These are phyloP conservation scores for Drymonia ruficornis DNA, from an alignment of 2,888 invertebrate species.

Conservation along the genomic window DNA sequence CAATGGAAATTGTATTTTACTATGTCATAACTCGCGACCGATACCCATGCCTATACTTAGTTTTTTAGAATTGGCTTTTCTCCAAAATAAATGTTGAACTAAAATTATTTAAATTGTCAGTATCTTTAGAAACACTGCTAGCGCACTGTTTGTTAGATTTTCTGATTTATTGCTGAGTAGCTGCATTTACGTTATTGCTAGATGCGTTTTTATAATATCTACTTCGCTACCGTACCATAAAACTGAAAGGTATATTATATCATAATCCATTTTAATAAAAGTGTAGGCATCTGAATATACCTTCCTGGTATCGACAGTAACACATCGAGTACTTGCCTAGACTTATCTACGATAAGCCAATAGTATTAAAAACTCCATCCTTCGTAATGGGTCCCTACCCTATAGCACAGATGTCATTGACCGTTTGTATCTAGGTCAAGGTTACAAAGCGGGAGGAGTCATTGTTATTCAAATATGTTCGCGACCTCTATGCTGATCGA, in stretches of 20 bases:
- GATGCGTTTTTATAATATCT: conserved; percentile 8
- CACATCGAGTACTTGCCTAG: background rate
- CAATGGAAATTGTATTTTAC: conserved; percentile 21
- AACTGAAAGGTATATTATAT: background rate
- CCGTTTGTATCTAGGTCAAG: conserved; percentile 48
- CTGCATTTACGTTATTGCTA: conserved; percentile 15
- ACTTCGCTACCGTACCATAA: background rate
- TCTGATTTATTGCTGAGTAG: conserved; percentile 32
- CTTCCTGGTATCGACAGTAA: too few relatives aligned
- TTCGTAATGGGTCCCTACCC: too few relatives aligned
- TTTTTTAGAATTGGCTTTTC: conserved; percentile 47
- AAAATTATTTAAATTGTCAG: conserved; percentile 46
- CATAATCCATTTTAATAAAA: background rate
- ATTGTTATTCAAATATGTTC: conserved; percentile 31
- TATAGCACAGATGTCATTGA: conserved; percentile 34
- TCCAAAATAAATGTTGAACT: conserved; percentile 47
- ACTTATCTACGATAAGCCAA: background rate
- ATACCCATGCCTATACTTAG: conserved; percentile 34
- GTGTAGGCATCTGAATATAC: background rate
- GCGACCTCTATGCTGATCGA: conserved; percentile 20
- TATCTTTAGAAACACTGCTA: conserved; percentile 31
- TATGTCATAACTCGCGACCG: conserved; percentile 34
- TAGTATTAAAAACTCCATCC: too few relatives aligned
- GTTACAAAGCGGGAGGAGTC: conserved; percentile 22
- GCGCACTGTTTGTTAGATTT: conserved; percentile 30